Percentiles rank a stretch among this genome's conserved stretches.
These are phyloP conservation scores for Percopsis transmontana DNA, from an alignment of 2,113 vertebrate genomes.

Conservation along the genomic window DNA sequence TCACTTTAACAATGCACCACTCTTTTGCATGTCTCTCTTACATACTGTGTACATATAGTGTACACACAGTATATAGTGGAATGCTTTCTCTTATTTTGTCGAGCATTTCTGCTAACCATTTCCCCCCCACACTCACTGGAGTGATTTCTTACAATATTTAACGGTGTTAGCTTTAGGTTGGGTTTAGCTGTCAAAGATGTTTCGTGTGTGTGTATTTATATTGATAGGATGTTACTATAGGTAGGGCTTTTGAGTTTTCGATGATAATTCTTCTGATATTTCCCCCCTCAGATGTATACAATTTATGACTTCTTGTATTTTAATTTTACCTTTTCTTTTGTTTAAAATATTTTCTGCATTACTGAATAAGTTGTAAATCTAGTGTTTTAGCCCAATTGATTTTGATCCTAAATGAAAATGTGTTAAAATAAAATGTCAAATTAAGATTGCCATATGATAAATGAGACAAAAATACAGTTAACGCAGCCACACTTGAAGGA, in stretches of 20 bases:
- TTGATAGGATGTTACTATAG: constrained; percentile 41
- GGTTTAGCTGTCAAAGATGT: too few species aligned
- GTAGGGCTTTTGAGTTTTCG: constrained; percentile 65
- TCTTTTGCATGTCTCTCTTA: too few species aligned
- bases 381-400: constrained; percentile 17
- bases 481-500: constrained; percentile 17
- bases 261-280: constrained; percentile 33
- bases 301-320: constrained; percentile 13
- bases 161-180: too few species aligned
- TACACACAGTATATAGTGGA: neutral
- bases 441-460: constrained; percentile 2
- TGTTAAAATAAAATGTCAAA: constrained; percentile 18
- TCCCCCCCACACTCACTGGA: too few species aligned
- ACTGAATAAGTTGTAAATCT: constrained; percentile 11
- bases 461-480: neutral
- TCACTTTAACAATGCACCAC: too few species aligned
- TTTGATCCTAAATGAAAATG: constrained; percentile 7
- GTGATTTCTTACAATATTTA: too few species aligned
- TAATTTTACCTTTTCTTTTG: constrained; percentile 21
- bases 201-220: too few species aligned
- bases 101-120: neutral
- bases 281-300: constrained; percentile 11
- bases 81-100: neutral
- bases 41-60: too few species aligned
- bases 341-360: constrained; percentile 17